Conservation (phyloP, 2,113 vertebrate genomes). For the Ia io region DNA sequence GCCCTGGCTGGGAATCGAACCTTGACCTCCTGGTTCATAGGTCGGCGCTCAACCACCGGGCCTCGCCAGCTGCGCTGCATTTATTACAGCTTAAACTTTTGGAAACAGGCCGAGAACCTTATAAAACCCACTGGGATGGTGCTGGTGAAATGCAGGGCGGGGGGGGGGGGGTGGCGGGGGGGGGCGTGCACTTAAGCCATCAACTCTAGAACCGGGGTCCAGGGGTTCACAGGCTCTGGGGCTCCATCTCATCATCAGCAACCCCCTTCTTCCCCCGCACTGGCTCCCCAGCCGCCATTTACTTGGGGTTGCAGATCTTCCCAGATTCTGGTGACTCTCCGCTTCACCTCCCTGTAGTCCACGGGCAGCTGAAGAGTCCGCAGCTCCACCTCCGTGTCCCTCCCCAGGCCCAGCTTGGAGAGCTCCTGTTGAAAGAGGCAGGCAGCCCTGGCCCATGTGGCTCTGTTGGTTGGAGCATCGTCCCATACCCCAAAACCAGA, state of each 20-base stretch:
- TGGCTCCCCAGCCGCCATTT: constrained; percentile 31
- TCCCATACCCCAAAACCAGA: too few species aligned
- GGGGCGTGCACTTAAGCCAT: background rate
- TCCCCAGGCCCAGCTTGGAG: constrained; percentile 82
- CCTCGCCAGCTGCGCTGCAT: background rate
- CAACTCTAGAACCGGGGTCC: background rate
- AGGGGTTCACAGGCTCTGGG: background rate
- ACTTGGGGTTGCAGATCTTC: constrained; percentile 85
- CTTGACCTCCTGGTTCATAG: too few species aligned
- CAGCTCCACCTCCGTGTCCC: constrained; percentile 68
- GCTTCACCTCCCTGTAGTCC: constrained; percentile 83
- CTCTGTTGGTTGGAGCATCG: too few species aligned
- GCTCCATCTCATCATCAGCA: background rate
- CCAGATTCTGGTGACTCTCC: constrained; percentile 85
- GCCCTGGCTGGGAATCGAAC: too few species aligned
- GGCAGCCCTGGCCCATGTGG: fast-evolving
- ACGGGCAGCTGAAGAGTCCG: constrained; percentile 84
- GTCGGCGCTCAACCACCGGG: too few species aligned
- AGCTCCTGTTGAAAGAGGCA: constrained; percentile 79
- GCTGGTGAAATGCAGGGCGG: background rate
- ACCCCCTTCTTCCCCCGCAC: fast-evolving
- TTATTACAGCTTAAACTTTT: background rate
- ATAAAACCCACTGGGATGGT: background rate
- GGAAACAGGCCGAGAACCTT: background rate
- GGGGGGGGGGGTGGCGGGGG: background rate